These are phyloP conservation scores for Erebia epiphron DNA, from an alignment of 2,888 invertebrate species.

Conservation along the genomic window DNA sequence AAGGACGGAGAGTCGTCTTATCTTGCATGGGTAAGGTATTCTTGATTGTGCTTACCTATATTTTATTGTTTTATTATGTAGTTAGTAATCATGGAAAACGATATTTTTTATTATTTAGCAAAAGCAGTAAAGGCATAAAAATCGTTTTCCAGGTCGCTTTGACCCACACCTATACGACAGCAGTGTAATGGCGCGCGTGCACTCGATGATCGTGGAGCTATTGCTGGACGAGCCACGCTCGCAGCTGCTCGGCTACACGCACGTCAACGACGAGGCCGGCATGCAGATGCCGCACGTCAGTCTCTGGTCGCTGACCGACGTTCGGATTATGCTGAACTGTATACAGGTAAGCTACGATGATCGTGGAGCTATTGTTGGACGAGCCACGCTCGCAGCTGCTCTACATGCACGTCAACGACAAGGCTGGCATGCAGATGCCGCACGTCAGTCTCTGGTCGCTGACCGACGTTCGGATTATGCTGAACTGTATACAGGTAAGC, in stretches of 20 bases:
- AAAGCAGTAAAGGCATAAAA: neutral
- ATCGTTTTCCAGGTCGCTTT: conserved; percentile 82
- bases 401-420: conserved; percentile 92
- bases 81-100: no score
- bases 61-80: no score
- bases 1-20: conserved; percentile 90
- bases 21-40: conserved; percentile 87
- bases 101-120: no score
- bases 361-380: conserved; percentile 92
- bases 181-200: conserved; percentile 92
- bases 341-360: conserved; percentile 87
- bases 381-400: conserved; percentile 88
- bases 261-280: conserved; percentile 92
- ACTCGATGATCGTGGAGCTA: conserved; percentile 92
- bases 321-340: conserved; percentile 89
- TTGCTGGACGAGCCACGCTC: conserved; percentile 91
- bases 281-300: conserved; percentile 93
- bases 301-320: conserved; percentile 91
- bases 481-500: conserved; percentile 88
- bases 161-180: conserved; percentile 90
- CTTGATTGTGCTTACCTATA: neutral
- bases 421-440: conserved; percentile 91
- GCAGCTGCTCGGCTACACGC: conserved; percentile 90
- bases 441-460: conserved; percentile 92
- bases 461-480: conserved; percentile 89